Evolutionary conservation across 1,140 invertebrate species (phyloP).

Genomic region (Drosophila sp.): DNA sequence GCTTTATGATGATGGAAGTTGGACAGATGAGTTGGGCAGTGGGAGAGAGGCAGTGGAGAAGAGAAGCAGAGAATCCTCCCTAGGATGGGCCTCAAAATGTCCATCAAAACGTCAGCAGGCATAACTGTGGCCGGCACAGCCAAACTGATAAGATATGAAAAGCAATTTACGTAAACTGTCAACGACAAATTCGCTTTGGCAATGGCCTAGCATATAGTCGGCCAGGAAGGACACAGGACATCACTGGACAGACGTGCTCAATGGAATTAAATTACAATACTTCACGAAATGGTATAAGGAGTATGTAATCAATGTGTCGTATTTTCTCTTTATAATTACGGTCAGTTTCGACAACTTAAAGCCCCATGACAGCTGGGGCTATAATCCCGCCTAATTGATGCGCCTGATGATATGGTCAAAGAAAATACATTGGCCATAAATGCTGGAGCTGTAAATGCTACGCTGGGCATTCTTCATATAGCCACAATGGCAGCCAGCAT

Average conservation of each 20-base stretch:
- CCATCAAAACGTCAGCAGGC: constrained; percentile 72
- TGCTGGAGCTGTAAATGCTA: constrained; percentile 37
- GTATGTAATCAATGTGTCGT: constrained; percentile 25
- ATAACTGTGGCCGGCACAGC: constrained; percentile 47
- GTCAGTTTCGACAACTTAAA: constrained; percentile 10
- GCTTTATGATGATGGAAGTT: constrained; percentile 30
- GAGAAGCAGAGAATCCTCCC: background rate
- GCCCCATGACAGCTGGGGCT: constrained; percentile 6
- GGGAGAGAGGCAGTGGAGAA: background rate
- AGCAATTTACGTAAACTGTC: constrained; percentile 80
- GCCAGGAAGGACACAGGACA: background rate
- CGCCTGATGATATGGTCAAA: constrained; percentile 37
- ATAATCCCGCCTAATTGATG: constrained; percentile 48
- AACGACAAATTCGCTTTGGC: constrained; percentile 61
- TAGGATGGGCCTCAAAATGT: constrained; percentile 54
- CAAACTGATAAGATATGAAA: constrained; percentile 67
- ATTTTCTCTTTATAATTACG: constrained; percentile 14
- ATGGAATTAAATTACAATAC: constrained; percentile 42
- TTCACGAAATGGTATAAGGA: constrained; percentile 6
- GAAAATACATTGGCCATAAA: constrained; percentile 60
- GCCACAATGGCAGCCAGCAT: constrained; percentile 26
- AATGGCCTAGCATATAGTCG: constrained; percentile 6
- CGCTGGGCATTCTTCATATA: constrained; percentile 19
- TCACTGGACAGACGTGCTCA: background rate
- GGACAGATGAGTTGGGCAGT: background rate